Base-by-base conservation (phyloP, 2,888 invertebrate species). In the Idaea aversata region DNA sequence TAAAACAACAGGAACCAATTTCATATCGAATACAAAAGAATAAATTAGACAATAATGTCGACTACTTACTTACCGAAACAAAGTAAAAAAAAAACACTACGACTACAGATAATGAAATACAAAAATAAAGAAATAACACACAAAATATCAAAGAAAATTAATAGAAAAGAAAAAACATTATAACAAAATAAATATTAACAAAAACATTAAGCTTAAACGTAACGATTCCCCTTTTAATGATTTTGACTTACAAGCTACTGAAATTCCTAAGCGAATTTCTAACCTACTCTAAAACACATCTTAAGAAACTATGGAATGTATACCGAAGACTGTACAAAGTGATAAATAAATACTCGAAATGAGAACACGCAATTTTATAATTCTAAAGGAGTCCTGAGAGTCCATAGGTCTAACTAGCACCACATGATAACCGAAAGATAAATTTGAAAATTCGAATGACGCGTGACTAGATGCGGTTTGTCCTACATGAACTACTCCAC, bases 1-100 rank as follows among this genome's bases (percentile, higher is more conserved):
- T 92, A 93, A 93, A 92, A 91, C 93, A 94, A 91, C 91, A 91
- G 88, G 89, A 91, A 91, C 90, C 84, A 88, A 86, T 80, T 81
- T 80, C 80, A 72, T 78, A 75, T 73, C 69, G 70, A 81, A 78
- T 80, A 80, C 77, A 80, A 78, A 81, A 80, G n/a, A 79, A 81
- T 80, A 82, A 82, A 66, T 75, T 72, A 61, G 66, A 74, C 69
- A 68, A 74, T 74, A 69, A 72, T 77, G 78, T 74, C 74, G 67
- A 76, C 76, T 77, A 83, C 74, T 72, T 80, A 81, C 47, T 72
- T 80, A 81, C 47, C 47, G 47, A 84, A 78, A 78, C 79, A 81
- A 82, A 79, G 76, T 75, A 72, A 81, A 81, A 62, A 81, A 62
- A 75, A 82, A 77, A n/a, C 38, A 62, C 15, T 65, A 68, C 62